Base-by-base conservation (phyloP, 2,113 vertebrate genomes). In the Spermophilus dauricus region DNA sequence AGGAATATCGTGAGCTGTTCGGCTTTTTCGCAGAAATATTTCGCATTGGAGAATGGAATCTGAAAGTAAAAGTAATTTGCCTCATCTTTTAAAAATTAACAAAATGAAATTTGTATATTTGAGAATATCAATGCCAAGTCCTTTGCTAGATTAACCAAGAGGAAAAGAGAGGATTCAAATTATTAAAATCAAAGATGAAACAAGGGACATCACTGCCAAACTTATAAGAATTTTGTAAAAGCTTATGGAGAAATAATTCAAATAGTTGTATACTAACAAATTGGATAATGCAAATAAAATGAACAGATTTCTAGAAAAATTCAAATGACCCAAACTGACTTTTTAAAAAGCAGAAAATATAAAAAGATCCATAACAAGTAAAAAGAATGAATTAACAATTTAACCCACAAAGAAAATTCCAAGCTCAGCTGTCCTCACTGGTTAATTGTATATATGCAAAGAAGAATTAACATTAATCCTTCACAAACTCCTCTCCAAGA, bases 21-120 rank as follows among this genome's bases (percentile, higher is more conserved):
- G 63, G 51, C 16, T 39, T 39, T 65, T 42, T 61, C 53, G n/a
- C 72, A 80, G 63, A 97, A 89, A 82, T 73, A 92, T 81, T 95
- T 85, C 51, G 30, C 65, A 65, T 69, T 30, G 16, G 45, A 77
- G 51, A 86, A 56, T 37, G 34, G 45, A 73, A 80, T 69, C 67
- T 63, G 48, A 86, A 53, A n/a, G 34, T 77, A 58, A 82, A 90
- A 69, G 85, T 72, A 37, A 73, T 78, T 82, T 80, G 32, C 26
- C 8, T 65, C 26, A 26, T 63, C 67, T 63, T 53, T 67, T 77
- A 75, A 87, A 53, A 65, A 80, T 45, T 26, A 80, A 53, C 18
- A 45, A 85, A 34, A 83, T n/a, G 4, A 70, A 65, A 92, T 53
- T 78, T 65, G 17, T 76, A 84, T 32, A 26, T 91, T 95, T 84